These are phyloP conservation scores for Epizoanthus scotinus DNA, from an alignment of 92 coral and sea anemone genomes.

Conservation along the genomic window DNA sequence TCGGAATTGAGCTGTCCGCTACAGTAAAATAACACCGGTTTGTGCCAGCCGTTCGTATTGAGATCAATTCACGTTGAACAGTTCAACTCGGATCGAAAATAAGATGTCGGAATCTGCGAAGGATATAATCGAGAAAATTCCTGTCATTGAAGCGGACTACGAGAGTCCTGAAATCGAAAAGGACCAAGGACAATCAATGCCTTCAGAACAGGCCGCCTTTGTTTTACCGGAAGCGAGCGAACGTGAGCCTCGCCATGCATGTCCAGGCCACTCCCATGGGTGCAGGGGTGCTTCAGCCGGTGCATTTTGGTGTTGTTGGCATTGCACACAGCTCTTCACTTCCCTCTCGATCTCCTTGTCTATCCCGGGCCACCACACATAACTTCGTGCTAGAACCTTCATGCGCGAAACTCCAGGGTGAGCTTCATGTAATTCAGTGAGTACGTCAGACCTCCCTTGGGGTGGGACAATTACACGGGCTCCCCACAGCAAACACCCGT, in stretches of 20 bases:
- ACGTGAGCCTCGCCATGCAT: constrained; percentile 46
- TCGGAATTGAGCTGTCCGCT: no score
- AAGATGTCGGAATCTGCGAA: no score
- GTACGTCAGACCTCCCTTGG: constrained; percentile 45
- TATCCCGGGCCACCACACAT: constrained; percentile 55
- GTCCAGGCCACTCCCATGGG: constrained; percentile 48
- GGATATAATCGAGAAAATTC: no score
- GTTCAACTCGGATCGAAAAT: no score
- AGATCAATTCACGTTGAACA: no score
- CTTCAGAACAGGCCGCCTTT: no score
- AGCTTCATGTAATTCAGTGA: constrained; percentile 55
- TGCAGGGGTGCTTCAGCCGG: constrained; percentile 54
- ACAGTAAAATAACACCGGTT: no score
- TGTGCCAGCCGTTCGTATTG: no score
- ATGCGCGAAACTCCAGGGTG: constrained; percentile 59
- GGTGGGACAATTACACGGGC: constrained; percentile 41
- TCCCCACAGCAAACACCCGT: constrained; percentile 35
- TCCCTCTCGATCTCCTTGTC: constrained; percentile 42
- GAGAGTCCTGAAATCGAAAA: no score
- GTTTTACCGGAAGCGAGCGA: no score
- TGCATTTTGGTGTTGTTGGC: constrained; percentile 34
- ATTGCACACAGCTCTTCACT: constrained; percentile 34
- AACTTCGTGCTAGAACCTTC: constrained; percentile 55
- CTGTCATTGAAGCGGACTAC: no score
- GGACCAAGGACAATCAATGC: no score